A percentile compares a stretch with the other conserved stretches of the same genome.
Conservation (phyloP, 1,140 invertebrate species). For the Hypothenemus hampei region DNA sequence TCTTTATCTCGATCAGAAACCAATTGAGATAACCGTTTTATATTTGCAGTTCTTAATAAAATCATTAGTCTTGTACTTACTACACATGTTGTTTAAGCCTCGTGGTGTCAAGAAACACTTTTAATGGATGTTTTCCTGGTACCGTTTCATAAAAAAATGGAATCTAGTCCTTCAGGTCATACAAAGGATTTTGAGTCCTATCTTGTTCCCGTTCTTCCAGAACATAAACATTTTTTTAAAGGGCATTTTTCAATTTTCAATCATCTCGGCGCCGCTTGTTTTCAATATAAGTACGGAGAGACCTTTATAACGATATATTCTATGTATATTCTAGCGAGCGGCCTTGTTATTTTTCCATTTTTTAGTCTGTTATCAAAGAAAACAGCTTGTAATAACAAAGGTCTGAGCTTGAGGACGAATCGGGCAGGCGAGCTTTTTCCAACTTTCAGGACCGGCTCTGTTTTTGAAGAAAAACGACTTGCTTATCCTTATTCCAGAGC, state of each 20-base stretch:
- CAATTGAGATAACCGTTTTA: slow-evolving; percentile 5
- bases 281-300: slow-evolving; percentile 27
- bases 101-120: too few relatives aligned
- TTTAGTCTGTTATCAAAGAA: slow-evolving; percentile 35
- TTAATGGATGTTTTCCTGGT: too few relatives aligned
- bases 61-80: too few relatives aligned
- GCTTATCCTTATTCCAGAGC: too few relatives aligned
- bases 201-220: slow-evolving; percentile 9
- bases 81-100: too few relatives aligned
- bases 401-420: slow-evolving; percentile 21
- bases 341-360: slow-evolving; percentile 34
- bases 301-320: slow-evolving; percentile 28
- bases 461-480: too few relatives aligned
- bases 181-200: too few relatives aligned
- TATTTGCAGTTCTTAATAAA: neutral
- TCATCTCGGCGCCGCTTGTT: slow-evolving; percentile 23
- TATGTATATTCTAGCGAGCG: slow-evolving; percentile 27
- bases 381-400: slow-evolving; percentile 34
- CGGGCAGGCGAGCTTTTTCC: slow-evolving; percentile 25
- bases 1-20: neutral
- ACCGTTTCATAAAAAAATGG: too few relatives aligned
- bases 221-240: slow-evolving; percentile 26
- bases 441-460: too few relatives aligned
- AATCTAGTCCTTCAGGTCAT: too few relatives aligned
- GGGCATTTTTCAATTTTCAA: slow-evolving; percentile 23